These are phyloP conservation scores for Protodeltote pygarga DNA, from an alignment of 2,888 invertebrate species.

Conservation along the genomic window DNA sequence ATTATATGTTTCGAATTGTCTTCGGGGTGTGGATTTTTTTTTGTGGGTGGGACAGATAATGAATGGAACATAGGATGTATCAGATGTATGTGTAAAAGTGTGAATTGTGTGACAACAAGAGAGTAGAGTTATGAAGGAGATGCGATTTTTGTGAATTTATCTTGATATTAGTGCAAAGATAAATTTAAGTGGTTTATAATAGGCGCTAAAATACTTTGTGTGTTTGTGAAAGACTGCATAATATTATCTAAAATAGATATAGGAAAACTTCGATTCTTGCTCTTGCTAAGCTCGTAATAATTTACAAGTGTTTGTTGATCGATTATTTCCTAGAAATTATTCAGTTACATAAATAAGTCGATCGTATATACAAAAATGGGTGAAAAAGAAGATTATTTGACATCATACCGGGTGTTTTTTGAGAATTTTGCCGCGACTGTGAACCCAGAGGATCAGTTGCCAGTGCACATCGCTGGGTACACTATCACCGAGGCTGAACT, in stretches of 20 bases:
- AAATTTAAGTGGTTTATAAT: constrained; percentile 38
- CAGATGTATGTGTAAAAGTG: no score
- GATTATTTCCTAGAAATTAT: constrained; percentile 58
- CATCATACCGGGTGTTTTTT: constrained; percentile 90
- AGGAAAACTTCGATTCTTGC: constrained; percentile 41
- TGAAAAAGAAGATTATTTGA: constrained; percentile 90
- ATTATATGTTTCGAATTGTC: constrained; percentile 30
- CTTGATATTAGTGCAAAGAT: constrained; percentile 42
- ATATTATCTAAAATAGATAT: constrained; percentile 36
- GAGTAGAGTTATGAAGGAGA: constrained; percentile 55
- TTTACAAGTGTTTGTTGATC: constrained; percentile 61
- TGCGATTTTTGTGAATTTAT: constrained; percentile 76
- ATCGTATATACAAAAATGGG: constrained; percentile 67
- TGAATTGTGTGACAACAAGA: constrained; percentile 52
- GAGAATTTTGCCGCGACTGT: constrained; percentile 90
- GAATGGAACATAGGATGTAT: constrained; percentile 38
- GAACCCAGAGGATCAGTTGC: constrained; percentile 91
- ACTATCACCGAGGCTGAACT: constrained; percentile 90
- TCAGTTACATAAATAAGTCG: constrained; percentile 39
- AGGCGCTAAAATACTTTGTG: constrained; percentile 50
- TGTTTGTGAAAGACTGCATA: constrained; percentile 50
- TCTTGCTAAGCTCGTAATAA: constrained; percentile 43
- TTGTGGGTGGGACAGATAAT: constrained; percentile 35
- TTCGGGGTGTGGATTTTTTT: constrained; percentile 45
- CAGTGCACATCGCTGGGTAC: constrained; percentile 90